Evolutionary conservation across 2,113 vertebrate genomes (phyloP).

Genomic region (Pangasianodon hypophthalmus): DNA sequence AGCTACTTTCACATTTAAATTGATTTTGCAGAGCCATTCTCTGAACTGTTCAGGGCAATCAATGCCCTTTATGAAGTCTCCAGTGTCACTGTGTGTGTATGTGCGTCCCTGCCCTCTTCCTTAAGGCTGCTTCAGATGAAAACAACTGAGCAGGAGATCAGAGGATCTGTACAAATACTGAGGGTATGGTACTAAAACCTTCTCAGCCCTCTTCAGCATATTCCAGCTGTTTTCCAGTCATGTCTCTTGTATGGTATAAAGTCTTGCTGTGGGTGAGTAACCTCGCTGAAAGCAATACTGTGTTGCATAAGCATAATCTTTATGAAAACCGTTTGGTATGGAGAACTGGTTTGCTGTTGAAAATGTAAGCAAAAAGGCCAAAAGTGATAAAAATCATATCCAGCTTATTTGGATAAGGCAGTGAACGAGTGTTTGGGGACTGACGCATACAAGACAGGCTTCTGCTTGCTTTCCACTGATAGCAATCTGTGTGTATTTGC

Average conservation of each 20-base stretch:
- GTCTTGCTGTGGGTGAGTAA: background rate
- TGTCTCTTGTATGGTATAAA: background rate
- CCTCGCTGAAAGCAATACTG: background rate
- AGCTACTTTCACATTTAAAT: background rate
- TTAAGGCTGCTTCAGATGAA: constrained; percentile 11
- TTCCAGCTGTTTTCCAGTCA: background rate
- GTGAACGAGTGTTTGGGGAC: background rate
- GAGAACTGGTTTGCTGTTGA: background rate
- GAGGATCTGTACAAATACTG: constrained; percentile 4
- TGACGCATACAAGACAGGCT: constrained; percentile 28
- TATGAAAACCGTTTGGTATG: background rate
- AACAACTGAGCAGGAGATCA: background rate
- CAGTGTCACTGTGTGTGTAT: background rate
- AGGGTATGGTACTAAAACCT: background rate
- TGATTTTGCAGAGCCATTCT: background rate
- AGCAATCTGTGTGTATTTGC: constrained; percentile 26
- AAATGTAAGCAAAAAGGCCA: background rate
- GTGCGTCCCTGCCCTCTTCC: background rate
- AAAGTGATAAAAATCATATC: constrained; percentile 3
- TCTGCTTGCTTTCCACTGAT: constrained; percentile 36
- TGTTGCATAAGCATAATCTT: background rate
- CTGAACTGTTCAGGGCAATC: background rate
- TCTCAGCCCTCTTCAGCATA: background rate
- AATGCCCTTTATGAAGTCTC: background rate
- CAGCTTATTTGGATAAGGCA: background rate